Evolutionary conservation across 1,140 invertebrate species (phyloP).

Genomic region (Lepidotrigona ventralis): DNA sequence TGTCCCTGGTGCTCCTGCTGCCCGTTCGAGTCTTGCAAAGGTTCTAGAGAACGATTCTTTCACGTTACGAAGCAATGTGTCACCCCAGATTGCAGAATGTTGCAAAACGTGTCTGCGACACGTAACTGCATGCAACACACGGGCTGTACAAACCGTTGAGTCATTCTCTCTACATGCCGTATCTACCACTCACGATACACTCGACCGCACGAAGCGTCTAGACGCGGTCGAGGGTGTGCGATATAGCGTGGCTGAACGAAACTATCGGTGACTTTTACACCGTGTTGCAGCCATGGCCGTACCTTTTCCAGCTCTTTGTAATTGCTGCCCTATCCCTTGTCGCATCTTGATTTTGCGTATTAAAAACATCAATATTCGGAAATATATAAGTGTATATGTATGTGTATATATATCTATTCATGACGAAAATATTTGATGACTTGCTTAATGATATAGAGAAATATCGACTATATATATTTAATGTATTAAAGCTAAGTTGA

Average conservation of each 20-base stretch:
- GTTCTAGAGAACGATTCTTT: slow-evolving; percentile 30
- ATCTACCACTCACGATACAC: slow-evolving; percentile 40
- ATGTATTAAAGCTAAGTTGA: too few species aligned
- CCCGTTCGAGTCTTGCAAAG: slow-evolving; percentile 44
- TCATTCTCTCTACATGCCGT: slow-evolving; percentile 52
- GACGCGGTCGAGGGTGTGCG: slow-evolving; percentile 39
- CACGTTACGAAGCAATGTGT: slow-evolving; percentile 47
- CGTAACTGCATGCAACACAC: slow-evolving; percentile 46
- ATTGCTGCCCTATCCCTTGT: slow-evolving; percentile 66
- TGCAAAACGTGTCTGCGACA: slow-evolving; percentile 52
- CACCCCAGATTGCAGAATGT: slow-evolving; percentile 56
- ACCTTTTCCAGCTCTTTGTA: slow-evolving; percentile 54
- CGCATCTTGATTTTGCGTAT: slow-evolving; percentile 1
- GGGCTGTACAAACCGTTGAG: slow-evolving; percentile 53
- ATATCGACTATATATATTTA: too few species aligned
- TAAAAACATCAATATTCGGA: not conserved
- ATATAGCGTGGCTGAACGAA: slow-evolving; percentile 18
- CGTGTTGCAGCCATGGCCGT: slow-evolving; percentile 15
- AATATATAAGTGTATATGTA: not conserved
- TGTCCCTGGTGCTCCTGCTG: not conserved
- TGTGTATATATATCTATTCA: too few species aligned
- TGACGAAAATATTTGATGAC: too few species aligned
- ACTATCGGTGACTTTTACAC: slow-evolving; percentile 46
- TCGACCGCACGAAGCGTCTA: slow-evolving; percentile 57
- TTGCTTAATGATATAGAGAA: too few species aligned